These are phyloP conservation scores for Esox lucius DNA, from an alignment of 2,797 vertebrate genomes.

Conservation along the genomic window DNA sequence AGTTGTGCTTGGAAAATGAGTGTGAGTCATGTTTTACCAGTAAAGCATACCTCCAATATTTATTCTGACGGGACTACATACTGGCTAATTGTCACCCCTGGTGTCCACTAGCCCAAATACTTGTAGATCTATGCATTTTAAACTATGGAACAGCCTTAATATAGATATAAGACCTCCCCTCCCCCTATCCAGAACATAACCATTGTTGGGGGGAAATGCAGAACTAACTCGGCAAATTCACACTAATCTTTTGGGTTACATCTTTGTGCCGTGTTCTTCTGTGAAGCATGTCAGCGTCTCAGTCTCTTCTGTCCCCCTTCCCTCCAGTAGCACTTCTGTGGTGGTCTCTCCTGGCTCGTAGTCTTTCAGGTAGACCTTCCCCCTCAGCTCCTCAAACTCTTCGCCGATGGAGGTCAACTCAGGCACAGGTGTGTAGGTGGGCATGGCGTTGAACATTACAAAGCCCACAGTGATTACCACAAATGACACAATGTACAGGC, in stretches of 20 bases:
- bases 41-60: no score
- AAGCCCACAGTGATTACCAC: constrained; percentile 88
- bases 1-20: no score
- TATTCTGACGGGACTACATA: no score
- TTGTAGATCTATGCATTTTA: no score
- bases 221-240: background rate
- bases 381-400: constrained; percentile 16
- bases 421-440: constrained; percentile 62
- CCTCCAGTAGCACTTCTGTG: constrained; percentile 33
- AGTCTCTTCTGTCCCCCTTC: background rate
- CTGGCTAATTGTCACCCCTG: no score
- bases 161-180: no score
- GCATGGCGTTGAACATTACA: constrained; percentile 82
- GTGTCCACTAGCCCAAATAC: no score
- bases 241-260: constrained; percentile 11
- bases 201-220: no score
- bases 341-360: constrained; percentile 11
- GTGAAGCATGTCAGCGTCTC: constrained; percentile 8
- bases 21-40: no score
- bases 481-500: constrained; percentile 89
- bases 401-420: constrained; percentile 24
- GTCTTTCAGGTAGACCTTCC: background rate
- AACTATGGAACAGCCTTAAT: no score
- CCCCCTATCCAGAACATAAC: no score
- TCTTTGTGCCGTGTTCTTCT: constrained; percentile 8